Conservation (phyloP, 2,797 vertebrate species). For the Agapornis canus region DNA sequence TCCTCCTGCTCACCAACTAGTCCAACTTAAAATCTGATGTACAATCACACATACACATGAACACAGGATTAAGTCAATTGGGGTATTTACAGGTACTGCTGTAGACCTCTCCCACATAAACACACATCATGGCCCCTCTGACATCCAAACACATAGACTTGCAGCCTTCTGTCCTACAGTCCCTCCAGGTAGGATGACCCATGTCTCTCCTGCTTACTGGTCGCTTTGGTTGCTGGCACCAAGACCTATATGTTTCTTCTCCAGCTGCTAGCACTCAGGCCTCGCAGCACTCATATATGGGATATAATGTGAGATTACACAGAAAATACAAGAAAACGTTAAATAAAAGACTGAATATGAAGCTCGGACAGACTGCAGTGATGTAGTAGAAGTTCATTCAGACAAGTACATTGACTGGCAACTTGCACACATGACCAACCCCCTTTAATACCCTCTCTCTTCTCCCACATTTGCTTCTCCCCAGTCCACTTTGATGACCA, state of each 20-base stretch:
- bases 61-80: neutral
- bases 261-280: neutral
- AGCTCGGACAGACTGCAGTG: neutral
- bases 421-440: accelerated
- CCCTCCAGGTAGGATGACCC: neutral
- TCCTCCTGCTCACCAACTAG: neutral
- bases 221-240: neutral
- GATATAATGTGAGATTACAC: neutral
- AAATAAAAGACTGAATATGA: neutral
- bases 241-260: neutral
- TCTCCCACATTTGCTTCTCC: neutral
- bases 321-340: too few relatives aligned
- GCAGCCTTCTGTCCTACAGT: neutral
- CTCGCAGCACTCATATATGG: neutral
- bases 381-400: neutral
- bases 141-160: neutral
- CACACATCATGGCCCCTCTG: neutral
- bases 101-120: neutral
- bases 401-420: neutral
- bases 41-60: accelerated
- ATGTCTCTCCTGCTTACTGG: neutral
- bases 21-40: neutral
- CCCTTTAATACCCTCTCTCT: neutral
- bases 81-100: neutral
- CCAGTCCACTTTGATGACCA: neutral